Conservation (phyloP, 2,113 vertebrate species). For the Equus quagga region DNA sequence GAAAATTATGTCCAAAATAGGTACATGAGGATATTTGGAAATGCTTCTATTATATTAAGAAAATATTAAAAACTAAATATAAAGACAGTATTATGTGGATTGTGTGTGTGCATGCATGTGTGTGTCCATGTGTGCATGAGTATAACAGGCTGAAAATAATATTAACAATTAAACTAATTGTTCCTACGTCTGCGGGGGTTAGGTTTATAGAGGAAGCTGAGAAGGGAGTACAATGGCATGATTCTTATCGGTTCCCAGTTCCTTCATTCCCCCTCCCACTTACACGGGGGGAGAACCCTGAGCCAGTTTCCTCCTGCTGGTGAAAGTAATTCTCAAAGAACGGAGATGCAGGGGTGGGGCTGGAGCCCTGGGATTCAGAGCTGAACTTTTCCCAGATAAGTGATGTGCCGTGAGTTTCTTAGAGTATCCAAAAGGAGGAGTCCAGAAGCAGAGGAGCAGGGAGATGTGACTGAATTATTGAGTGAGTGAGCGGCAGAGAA, state of each 20-base stretch:
- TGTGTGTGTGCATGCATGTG: background rate
- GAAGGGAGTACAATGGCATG: background rate
- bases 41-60: background rate
- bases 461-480: background rate
- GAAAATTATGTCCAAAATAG: background rate
- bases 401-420: background rate
- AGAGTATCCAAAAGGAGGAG: background rate
- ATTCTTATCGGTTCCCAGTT: background rate
- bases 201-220: background rate
- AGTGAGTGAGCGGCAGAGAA: background rate
- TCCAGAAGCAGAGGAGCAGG: background rate
- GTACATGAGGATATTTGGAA: background rate
- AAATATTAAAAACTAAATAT: background rate
- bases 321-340: background rate
- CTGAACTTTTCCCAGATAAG: background rate
- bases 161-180: background rate
- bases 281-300: fast-evolving
- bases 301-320: background rate
- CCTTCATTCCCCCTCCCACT: background rate
- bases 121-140: background rate
- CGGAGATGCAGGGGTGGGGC: fast-evolving
- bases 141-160: background rate
- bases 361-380: background rate
- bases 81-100: background rate
- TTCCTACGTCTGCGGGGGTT: background rate